Base-by-base conservation (phyloP, 1,140 invertebrate species). In the Zaprionus capensis region DNA sequence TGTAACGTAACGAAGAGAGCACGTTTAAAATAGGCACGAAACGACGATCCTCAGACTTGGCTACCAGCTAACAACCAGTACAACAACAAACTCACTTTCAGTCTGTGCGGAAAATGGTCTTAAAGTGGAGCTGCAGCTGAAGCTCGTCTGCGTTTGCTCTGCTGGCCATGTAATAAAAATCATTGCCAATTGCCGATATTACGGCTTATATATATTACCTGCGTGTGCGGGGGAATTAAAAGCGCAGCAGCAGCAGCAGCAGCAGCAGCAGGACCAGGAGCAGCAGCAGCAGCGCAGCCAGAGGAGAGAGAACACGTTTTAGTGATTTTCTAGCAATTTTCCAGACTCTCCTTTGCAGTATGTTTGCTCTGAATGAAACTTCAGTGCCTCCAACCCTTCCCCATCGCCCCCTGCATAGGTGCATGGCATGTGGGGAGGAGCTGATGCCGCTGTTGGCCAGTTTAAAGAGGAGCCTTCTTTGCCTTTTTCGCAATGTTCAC, bases 261-360 rank as follows among this genome's bases (percentile, higher is more conserved):
- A 15, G 31, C 38, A 41, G 12, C 26, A 26, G 0, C 24, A 66
- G 66, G 51, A 70, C 5, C 56, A 15, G 17, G 6, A 28, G 73
- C 69, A 46, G 34, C 74, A 67, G 67, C 58, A 65, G n/a, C 57
- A 15, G 24, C 31, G 31, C 31, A 34, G 31, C 9, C 36, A 28
- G 26, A 65, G 14, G 51, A 55, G 57, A 46, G 55, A 76, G 78
- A 87, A 91, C 90, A 91, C 90, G 90, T 91, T 91, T 91, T 87
- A 79, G 90, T 84, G 85, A 91, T 91, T 91, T 91, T 91, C 85
- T 80, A 90, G 85, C 85, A 91, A 91, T 91, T 91, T 91, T 90
- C 87, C 82, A 51, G 46, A 20, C 46, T 51, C 20, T 14, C 14
- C 38, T 26, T 62, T 53, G 20, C 31, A 34, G 31, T 34, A 11